Conservation (phyloP, 2,888 invertebrate genomes). For the Camponotus fellah region DNA sequence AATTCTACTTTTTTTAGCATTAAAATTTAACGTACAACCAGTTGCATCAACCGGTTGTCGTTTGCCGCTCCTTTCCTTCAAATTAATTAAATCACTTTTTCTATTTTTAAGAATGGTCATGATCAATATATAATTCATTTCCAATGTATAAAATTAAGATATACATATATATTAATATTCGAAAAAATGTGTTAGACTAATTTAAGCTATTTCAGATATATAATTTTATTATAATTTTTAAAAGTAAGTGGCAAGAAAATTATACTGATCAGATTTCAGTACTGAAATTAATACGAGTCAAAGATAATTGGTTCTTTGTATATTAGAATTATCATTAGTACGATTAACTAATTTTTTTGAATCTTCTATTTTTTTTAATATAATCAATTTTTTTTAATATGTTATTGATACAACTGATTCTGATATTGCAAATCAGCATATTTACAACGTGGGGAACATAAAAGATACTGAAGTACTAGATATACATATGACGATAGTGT, state of each 20-base stretch:
- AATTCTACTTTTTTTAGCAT: constrained; percentile 33
- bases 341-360: not conserved
- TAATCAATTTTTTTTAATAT: not conserved
- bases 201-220: not conserved
- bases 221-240: not conserved
- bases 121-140: not conserved
- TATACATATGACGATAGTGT: constrained; percentile 12
- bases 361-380: not conserved
- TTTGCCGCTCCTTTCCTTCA: not conserved
- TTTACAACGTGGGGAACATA: constrained; percentile 58
- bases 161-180: not conserved
- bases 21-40: constrained; percentile 30
- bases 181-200: not conserved
- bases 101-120: constrained; percentile 8
- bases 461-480: constrained; percentile 36
- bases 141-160: not conserved
- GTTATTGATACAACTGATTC: constrained; percentile 24
- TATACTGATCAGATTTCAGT: not conserved
- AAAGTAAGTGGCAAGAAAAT: not conserved
- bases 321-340: not conserved
- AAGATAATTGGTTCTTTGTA: not conserved
- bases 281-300: not conserved
- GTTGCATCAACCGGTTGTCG: not conserved
- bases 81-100: not conserved
- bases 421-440: constrained; percentile 24